Base-by-base conservation (phyloP, 2,797 vertebrate genomes). In the Octomys mimax region DNA sequence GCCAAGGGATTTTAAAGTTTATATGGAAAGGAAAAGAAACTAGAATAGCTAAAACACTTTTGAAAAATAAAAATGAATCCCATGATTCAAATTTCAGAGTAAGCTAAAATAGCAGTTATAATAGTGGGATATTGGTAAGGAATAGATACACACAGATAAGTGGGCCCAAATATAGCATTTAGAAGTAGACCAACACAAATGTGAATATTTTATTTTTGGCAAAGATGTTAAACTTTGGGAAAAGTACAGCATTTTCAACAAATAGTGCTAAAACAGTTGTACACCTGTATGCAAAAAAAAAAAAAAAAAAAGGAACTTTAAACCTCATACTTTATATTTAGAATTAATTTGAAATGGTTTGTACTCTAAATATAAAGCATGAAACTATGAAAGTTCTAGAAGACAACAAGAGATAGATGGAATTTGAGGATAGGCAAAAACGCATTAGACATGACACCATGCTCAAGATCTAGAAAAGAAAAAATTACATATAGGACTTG, bases 61-160 rank as follows among this genome's bases (percentile, higher is more conserved):
- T 49, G 66, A 54, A 87, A 22, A 49, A 66, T 85, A 71, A 90
- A 52, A 93, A 90, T 3, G 26, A 70, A 64, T 79, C 52, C 64
- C 28, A 88, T 54, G 59, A 33, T n/a, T 90, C 66, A 94, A 54
- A 62, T 81, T 75, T 66, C 84, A 94, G n/a, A 71, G 49, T 92
- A 83, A 87, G 93, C 42, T 80, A 81, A 83, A 96, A 46, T 81
- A 78, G 19, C 13, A 73, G 2, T 71, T 36, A 59, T 49, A 96
- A 59, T 24, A 92, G 5, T 87, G 26, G 71, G 64, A 14, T 57
- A 33, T 10, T 77, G 64, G 52, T 93, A 28, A 75, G 39, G 28
- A 75, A 46, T 4, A 82, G 77, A 77, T 46, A 46, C 33, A 21
- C 13, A 21, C 13, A 62, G 33, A 78, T 73, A 28, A 87, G 3